Base-by-base conservation (phyloP, 1,140 invertebrate species). In the Aporrectodea caliginosa region DNA sequence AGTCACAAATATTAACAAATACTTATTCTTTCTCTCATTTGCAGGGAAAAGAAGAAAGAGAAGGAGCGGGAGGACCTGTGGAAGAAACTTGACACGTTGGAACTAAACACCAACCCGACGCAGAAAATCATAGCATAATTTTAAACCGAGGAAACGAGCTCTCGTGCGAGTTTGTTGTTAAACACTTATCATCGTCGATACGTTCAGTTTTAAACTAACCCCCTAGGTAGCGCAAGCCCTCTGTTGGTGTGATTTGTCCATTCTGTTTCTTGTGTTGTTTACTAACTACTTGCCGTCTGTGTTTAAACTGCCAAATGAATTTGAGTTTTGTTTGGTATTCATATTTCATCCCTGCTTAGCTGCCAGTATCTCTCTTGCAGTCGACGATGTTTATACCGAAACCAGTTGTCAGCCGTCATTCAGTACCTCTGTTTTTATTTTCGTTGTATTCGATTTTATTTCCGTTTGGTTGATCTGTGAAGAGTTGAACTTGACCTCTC, bases 41-140 rank as follows among this genome's bases (percentile, higher is more conserved):
- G 22, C 83, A 88, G 88, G 78, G 88, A 89, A 80, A 88, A 88
- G 82, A 88, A 88, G 82, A 87, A 86, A 81, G 86, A 88, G 74
- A 88, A 87, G 75, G 87, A 89, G 27, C 78, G 87, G 79, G 88
- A 89, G 80, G 87, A 89, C 75, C 79, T 88, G 31, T 89, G 88
- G 88, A 88, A 85, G 74, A 85, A 85, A 82, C 83, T 89, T 76
- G 88, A 89, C 73, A 74, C 32, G 31, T 35, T 80, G 27, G 90
- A 58, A 22, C 43, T 58, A 22, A 58, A 58, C 43, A 58, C 43
- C 43, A 58, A 58, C 6, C 43, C 43, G 22, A 58, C 22, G 43
- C 43, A 58, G 43, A 58, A 58, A 58, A 58, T 58, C 43, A 58
- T 58, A 58, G 43, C 43, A 58, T 58, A 58, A 58, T 58, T 58